phyloP scores from a whole-genome alignment of 2,888 invertebrate species.

The Catonia carolina region DNA sequence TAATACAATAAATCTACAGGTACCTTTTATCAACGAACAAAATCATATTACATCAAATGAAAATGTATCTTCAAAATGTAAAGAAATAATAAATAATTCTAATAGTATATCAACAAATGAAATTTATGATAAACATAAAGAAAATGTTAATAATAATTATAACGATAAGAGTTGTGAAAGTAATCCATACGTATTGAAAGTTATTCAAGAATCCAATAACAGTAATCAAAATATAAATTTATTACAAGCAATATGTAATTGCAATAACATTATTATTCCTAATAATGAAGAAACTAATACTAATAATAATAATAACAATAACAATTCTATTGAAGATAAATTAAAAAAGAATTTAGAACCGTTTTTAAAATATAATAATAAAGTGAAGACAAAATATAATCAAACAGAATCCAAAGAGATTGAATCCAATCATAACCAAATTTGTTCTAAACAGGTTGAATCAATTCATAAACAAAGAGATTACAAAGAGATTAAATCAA shows the following conservation, averaged over 20 bases:
- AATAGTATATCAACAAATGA: neutral
- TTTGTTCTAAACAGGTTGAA: neutral
- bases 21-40: neutral
- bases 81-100: neutral
- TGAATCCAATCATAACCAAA: too few relatives aligned
- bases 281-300: neutral
- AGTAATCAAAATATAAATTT: too few relatives aligned
- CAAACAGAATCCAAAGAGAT: neutral
- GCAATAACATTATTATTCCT: neutral
- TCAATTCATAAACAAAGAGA: neutral
- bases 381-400: neutral
- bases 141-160: neutral
- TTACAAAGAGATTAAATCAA: neutral
- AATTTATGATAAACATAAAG: neutral
- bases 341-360: constrained; percentile 7
- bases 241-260: neutral
- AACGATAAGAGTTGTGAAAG: neutral
- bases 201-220: neutral
- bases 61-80: too few relatives aligned
- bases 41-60: neutral
- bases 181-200: neutral
- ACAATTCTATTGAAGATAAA: neutral
- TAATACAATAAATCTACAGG: neutral
- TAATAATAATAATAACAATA: neutral
- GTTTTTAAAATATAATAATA: neutral